Evolutionary conservation across 2,888 invertebrate species (phyloP), one percentile per base, ranked within the genome.

Genomic region (Steinernema scapterisci): DNA sequence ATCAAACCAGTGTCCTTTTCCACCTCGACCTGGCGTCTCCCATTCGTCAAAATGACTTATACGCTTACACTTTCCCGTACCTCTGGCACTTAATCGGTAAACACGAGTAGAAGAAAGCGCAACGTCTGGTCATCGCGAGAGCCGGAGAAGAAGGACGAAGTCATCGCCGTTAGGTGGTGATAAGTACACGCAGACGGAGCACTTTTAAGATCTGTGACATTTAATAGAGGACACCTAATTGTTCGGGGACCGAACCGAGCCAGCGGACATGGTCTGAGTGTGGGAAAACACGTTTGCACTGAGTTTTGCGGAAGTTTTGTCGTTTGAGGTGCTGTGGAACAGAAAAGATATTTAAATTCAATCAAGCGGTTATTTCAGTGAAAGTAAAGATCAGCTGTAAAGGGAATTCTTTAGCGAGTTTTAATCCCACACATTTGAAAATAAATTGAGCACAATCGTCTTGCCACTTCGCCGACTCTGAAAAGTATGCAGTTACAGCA

Each of bases 1-100:
- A 38, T 31, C 31, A 25, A 31, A 63, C 63, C 23, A 63, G 63
- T 63, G 63, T 31, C 63, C 63, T 63, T 63, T 48, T 63, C 63
- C 63, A 16, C 31, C 2, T 19, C 54, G 54, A 54, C 54, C 38
- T 38, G 19, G 19, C 48, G 3, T 48, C 48, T 48, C 48, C 11
- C 31, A 63, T 63, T 38, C 16, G 63, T 38, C 63, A 63, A 63
- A n/a, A 25, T 63, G 63, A 63, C 11, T 27, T 63, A 63, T 63
- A n/a, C 13, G 13, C 63, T 25, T 31, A 63, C 16, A 31, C 31
- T 27, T 38, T 31, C 38, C 63, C 38, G 38, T 38, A 38, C 27
- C 63, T 5, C 5, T 63, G 13, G 25, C 19, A 9, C 23, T n/a
- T n/a, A n/a, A n/a, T n/a, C 25, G 54, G 54, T 54, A 54, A 54